Conservation (phyloP, 2,797 vertebrate genomes). For the Hyperoplus lanceolatus region DNA sequence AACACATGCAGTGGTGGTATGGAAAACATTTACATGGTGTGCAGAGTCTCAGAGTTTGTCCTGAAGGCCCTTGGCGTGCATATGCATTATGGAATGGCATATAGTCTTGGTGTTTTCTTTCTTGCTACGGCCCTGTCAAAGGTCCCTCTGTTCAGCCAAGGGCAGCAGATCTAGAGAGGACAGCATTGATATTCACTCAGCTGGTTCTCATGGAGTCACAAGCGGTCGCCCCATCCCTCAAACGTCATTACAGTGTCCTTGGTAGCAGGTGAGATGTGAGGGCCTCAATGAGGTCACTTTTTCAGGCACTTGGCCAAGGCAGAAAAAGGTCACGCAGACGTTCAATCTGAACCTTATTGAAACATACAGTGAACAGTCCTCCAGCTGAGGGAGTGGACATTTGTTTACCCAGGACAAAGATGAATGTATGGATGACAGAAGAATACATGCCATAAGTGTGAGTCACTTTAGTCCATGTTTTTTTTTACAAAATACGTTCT, state of each 20-base stretch:
- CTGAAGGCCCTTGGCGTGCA: constrained; percentile 36
- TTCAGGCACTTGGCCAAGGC: background rate
- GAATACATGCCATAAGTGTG: background rate
- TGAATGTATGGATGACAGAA: background rate
- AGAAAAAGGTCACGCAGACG: constrained; percentile 8
- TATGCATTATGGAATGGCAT: constrained; percentile 57
- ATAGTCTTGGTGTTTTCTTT: background rate
- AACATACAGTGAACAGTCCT: constrained; percentile 3
- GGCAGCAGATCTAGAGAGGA: constrained; percentile 52
- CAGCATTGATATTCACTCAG: constrained; percentile 72
- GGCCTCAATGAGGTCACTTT: constrained; percentile 21
- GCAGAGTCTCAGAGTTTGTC: constrained; percentile 40
- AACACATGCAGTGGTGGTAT: constrained; percentile 46
- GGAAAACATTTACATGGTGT: constrained; percentile 54
- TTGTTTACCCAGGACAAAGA: constrained; percentile 2
- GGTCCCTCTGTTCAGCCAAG: constrained; percentile 63
- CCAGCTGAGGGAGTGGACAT: background rate
- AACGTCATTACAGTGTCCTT: constrained; percentile 65
- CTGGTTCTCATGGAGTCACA: constrained; percentile 49
- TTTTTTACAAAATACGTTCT: background rate
- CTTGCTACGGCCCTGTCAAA: constrained; percentile 55
- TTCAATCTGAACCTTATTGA: background rate
- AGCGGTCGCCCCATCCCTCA: constrained; percentile 56
- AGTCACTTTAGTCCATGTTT: background rate
- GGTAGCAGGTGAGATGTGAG: constrained; percentile 66